Percentiles rank a stretch among this genome's conserved stretches.
These are phyloP conservation scores for Galeopsomyia nigrocyanea DNA, from an alignment of 2,888 invertebrate species.

Conservation along the genomic window DNA sequence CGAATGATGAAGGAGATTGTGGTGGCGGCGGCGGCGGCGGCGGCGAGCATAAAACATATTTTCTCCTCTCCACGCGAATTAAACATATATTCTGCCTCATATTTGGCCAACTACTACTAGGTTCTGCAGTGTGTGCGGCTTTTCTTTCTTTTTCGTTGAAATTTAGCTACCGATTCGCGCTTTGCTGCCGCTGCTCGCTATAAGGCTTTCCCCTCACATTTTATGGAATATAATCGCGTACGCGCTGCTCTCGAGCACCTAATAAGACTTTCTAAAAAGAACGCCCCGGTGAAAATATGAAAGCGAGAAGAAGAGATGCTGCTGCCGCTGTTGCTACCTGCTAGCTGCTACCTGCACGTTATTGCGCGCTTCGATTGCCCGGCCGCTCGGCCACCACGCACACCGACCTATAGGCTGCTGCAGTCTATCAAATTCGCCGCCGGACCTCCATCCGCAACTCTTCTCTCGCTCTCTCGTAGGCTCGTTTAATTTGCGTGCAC, in stretches of 20 bases:
- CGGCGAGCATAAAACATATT: conserved; percentile 39
- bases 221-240: conserved; percentile 48
- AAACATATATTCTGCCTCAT: conserved; percentile 41
- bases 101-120: conserved; percentile 26
- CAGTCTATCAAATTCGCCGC: neutral
- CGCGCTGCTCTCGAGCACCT: conserved; percentile 31
- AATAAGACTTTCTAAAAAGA: conserved; percentile 52
- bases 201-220: conserved; percentile 47
- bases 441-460: neutral
- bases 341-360: neutral
- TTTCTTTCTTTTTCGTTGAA: conserved; percentile 37
- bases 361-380: neutral
- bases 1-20: conserved; percentile 43
- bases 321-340: too few relatives aligned
- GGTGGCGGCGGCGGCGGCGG: neutral
- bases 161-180: conserved; percentile 46
- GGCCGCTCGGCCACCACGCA: neutral
- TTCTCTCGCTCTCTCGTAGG: too few relatives aligned
- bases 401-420: neutral
- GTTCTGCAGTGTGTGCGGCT: neutral
- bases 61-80: conserved; percentile 43
- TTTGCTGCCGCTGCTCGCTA: conserved; percentile 8
- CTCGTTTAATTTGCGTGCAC: conserved; percentile 27
- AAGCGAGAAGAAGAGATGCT: conserved; percentile 47
- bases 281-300: conserved; percentile 49